These are phyloP conservation scores for Pammene fasciana DNA, from an alignment of 2,888 invertebrate genomes.

Conservation along the genomic window DNA sequence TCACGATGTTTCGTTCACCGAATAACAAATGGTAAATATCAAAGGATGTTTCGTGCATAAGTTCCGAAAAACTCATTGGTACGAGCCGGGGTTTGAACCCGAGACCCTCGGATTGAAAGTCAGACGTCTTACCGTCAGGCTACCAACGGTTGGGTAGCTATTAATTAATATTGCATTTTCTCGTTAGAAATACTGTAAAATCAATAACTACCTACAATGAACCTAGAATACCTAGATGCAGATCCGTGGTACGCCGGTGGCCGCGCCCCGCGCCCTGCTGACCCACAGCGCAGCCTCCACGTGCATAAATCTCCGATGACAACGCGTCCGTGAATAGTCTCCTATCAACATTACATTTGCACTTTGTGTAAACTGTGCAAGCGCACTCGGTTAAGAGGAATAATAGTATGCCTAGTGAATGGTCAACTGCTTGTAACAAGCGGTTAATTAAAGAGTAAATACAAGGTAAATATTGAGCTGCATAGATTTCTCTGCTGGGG, in stretches of 20 bases:
- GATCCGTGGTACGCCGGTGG: slow-evolving; percentile 29
- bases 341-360: slow-evolving; percentile 41
- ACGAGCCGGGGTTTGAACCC: no score
- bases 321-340: slow-evolving; percentile 46
- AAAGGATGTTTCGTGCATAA: no score
- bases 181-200: neutral
- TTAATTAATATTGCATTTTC: no score
- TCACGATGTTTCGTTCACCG: no score
- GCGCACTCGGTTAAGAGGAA: slow-evolving; percentile 14
- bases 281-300: slow-evolving; percentile 54
- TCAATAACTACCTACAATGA: neutral
- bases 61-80: no score
- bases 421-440: slow-evolving; percentile 18
- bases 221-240: neutral
- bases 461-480: slow-evolving; percentile 16
- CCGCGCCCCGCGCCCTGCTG: slow-evolving; percentile 53
- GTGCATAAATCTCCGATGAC: slow-evolving; percentile 61
- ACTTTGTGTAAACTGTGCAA: slow-evolving; percentile 37
- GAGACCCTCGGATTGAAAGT: no score
- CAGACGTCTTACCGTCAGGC: no score
- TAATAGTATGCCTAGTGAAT: slow-evolving; percentile 23
- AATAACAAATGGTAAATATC: no score
- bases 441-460: slow-evolving; percentile 31
- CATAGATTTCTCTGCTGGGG: neutral
- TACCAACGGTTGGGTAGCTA: no score